Conservation (phyloP, 2,113 vertebrate genomes). For the Herpailurus yagouaroundi region DNA sequence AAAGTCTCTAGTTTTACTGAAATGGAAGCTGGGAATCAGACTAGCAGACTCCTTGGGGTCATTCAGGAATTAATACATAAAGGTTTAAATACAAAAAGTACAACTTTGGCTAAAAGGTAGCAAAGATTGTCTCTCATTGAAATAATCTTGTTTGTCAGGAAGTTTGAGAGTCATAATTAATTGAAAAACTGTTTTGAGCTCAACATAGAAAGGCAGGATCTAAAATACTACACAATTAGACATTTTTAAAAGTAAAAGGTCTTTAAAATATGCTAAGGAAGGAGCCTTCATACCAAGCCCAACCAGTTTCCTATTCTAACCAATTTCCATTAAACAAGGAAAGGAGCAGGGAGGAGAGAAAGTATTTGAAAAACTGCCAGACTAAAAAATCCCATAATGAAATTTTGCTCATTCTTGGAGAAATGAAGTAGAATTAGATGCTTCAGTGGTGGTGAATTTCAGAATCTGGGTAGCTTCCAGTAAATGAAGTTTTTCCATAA, state of each 20-base stretch:
- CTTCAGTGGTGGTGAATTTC: conserved; percentile 51
- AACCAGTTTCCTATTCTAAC: conserved; percentile 5
- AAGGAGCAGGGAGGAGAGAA: conserved; percentile 35
- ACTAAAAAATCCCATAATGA: conserved; percentile 13
- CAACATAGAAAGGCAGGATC: not conserved
- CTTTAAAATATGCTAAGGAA: conserved; percentile 23
- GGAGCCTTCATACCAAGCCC: not conserved
- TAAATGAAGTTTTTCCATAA: conserved; percentile 63
- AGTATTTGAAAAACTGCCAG: not conserved
- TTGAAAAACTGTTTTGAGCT: conserved; percentile 1
- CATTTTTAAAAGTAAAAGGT: not conserved
- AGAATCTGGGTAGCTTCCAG: conserved; percentile 57
- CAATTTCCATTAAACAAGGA: not conserved
- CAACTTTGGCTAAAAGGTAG: not conserved
- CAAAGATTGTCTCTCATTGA: not conserved
- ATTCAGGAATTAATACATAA: not conserved
- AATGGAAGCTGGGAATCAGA: not conserved
- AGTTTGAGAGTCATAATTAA: not conserved
- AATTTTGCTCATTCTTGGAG: conserved; percentile 42
- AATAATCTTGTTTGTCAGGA: not conserved
- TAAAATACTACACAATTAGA: conserved; percentile 17
- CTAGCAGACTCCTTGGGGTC: not conserved
- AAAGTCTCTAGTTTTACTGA: not conserved
- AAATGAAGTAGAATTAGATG: conserved; percentile 46
- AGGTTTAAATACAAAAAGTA: not conserved